phyloP scores from a whole-genome alignment of 1,140 invertebrate species.

The Cyrtorhinus lividipennis region DNA sequence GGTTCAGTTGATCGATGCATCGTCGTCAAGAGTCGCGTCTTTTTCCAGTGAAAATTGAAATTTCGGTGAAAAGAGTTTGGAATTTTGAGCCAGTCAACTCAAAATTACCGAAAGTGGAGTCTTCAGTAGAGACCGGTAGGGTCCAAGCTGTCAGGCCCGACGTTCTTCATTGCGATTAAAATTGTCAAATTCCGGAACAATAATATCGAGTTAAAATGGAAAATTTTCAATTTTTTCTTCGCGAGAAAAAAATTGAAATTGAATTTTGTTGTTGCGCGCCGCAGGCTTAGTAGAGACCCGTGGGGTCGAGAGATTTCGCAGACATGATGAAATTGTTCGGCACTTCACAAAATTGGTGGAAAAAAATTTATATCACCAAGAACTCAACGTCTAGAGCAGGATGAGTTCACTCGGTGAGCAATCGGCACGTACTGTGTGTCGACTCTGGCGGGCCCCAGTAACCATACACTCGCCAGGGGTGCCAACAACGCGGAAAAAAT shows the following conservation, averaged over 20 bases:
- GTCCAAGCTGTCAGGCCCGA: not conserved
- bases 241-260: not conserved
- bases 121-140: slow-evolving; percentile 4
- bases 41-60: not conserved
- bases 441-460: not conserved
- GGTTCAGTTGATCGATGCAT: not conserved
- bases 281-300: not conserved
- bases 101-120: no score
- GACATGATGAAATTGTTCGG: not conserved
- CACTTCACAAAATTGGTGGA: not conserved
- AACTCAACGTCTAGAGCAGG: no score
- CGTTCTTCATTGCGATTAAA: not conserved
- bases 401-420: not conserved
- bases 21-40: not conserved
- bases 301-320: not conserved
- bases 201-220: not conserved
- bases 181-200: not conserved
- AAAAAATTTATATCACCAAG: no score
- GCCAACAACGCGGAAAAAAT: no score
- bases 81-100: not conserved
- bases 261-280: not conserved
- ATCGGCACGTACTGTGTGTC: not conserved
- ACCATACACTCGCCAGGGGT: not conserved
- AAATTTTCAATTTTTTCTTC: not conserved
- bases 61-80: not conserved